phyloP scores from a whole-genome alignment of 2,888 invertebrate genomes.

The Clostera curtula region DNA sequence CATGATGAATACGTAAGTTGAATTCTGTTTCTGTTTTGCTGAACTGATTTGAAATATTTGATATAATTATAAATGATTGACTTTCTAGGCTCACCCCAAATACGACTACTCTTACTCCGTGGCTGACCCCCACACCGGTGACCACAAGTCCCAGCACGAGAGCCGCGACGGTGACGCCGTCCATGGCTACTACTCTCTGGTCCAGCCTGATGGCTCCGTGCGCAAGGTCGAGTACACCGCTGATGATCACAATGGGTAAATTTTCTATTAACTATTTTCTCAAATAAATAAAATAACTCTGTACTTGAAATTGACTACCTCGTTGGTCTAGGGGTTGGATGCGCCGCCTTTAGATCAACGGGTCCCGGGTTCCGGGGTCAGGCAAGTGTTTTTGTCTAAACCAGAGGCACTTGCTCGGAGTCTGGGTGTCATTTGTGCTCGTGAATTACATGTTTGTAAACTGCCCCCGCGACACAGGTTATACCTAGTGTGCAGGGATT shows the following conservation, averaged over 20 bases:
- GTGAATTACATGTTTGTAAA: too few species aligned
- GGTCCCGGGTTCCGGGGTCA: too few species aligned
- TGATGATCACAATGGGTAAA: constrained; percentile 62
- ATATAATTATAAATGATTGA: neutral
- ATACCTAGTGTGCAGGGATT: neutral
- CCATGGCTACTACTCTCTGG: constrained; percentile 72
- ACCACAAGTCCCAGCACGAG: constrained; percentile 69
- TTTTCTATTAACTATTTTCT: neutral
- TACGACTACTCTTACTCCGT: constrained; percentile 67
- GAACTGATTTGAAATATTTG: neutral
- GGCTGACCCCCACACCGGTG: constrained; percentile 70
- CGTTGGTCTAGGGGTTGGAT: too few species aligned
- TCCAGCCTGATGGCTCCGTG: constrained; percentile 67
- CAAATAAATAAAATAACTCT: neutral
- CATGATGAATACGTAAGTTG: constrained; percentile 14
- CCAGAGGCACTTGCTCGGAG: too few species aligned
- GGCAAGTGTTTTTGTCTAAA: too few species aligned
- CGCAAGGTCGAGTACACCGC: constrained; percentile 66
- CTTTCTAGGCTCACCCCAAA: constrained; percentile 46
- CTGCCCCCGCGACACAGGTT: too few species aligned
- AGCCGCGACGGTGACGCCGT: constrained; percentile 61
- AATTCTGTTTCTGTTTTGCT: too few species aligned
- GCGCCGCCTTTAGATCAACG: too few species aligned
- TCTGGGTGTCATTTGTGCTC: too few species aligned
- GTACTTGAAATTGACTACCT: too few species aligned